Base-by-base conservation (phyloP, 2,113 vertebrate species). In the Notiomystis cincta region DNA sequence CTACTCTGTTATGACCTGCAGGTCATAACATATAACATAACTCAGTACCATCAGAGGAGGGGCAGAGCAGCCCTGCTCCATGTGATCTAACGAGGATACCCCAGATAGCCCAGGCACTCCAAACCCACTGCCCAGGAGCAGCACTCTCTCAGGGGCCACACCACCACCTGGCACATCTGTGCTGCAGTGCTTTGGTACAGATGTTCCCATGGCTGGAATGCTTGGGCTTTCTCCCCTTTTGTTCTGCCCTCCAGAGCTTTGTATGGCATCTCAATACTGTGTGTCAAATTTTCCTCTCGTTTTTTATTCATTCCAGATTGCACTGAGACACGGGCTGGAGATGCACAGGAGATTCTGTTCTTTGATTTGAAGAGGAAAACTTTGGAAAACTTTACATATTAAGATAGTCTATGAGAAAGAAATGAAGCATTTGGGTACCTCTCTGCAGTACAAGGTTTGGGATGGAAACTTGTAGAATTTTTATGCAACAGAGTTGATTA, bases 221-320 rank as follows among this genome's bases (percentile, higher is more conserved):
- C 60, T 51, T 24, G 87, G 53, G 92, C 13, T 70, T 69, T 33
- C 65, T 28, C 15, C 42, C 64, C 75, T 66, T 94, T 93, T 96
- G 75, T 87, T 93, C 88, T 88, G 78, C 64, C 67, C 82, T 73
- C 67, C 62, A 62, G 67, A 95, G 87, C 75, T 89, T 94, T 96
- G 78, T 54, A 69, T 58, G 79, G 84, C 90, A 94, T 94, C 81
- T 87, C 75, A 79, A 70, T 5, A 85, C 92, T 17, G 42, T 90
- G 84, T 80, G 79, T 96, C 78, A 90, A 91, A 90, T 94, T 91
- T 77, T 94, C 38, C 84, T 79, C 60, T 51, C 4, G 1, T 69
- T 87, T 90, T 91, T 95, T 66, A 96, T 96, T 81, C 38, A 86
- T 93, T 94, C 93, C 92, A 95, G 87, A 91, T 91, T 97, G 71